Conservation (phyloP, 1,140 invertebrate species). For the Macrocentrus cingulum region DNA sequence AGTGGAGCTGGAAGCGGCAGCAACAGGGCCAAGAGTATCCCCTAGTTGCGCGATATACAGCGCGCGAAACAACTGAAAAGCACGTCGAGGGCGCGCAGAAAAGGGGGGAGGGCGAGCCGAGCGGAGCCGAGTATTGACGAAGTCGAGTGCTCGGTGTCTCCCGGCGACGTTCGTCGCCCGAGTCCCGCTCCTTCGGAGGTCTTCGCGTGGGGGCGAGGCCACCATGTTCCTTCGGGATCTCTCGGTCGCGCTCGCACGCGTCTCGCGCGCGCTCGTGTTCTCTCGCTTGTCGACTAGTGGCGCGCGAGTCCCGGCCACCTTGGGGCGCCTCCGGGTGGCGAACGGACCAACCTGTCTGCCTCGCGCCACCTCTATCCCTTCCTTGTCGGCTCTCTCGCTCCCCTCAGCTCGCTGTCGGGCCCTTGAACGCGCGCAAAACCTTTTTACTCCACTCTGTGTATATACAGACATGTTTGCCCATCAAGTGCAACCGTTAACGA, state of each 20-base stretch:
- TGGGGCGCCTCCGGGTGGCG: constrained; percentile 55
- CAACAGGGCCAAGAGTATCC: background rate
- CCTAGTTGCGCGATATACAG: background rate
- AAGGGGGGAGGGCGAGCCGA: background rate
- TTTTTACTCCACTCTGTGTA: constrained; percentile 5
- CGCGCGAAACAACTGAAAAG: background rate
- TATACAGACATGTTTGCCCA: background rate
- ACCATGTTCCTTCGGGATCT: constrained; percentile 50
- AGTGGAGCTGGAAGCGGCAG: background rate
- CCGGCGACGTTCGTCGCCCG: constrained; percentile 32
- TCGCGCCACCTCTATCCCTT: constrained; percentile 44
- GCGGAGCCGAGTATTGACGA: constrained; percentile 13
- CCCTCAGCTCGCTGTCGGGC: no score
- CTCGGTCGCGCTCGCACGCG: constrained; percentile 16
- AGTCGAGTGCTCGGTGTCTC: constrained; percentile 13
- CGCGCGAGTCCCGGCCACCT: constrained; percentile 49
- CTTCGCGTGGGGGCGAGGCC: constrained; percentile 59
- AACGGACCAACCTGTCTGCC: constrained; percentile 51
- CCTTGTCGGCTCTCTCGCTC: no score
- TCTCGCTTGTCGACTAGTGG: constrained; percentile 22
- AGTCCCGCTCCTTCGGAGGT: constrained; percentile 32
- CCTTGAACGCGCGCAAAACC: constrained; percentile 5
- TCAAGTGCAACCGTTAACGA: constrained; percentile 16
- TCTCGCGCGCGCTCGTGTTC: constrained; percentile 25
- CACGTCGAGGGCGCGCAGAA: background rate